Evolutionary conservation across 2,113 vertebrate genomes (phyloP).

Genomic region (Hippopotamus amphibius): DNA sequence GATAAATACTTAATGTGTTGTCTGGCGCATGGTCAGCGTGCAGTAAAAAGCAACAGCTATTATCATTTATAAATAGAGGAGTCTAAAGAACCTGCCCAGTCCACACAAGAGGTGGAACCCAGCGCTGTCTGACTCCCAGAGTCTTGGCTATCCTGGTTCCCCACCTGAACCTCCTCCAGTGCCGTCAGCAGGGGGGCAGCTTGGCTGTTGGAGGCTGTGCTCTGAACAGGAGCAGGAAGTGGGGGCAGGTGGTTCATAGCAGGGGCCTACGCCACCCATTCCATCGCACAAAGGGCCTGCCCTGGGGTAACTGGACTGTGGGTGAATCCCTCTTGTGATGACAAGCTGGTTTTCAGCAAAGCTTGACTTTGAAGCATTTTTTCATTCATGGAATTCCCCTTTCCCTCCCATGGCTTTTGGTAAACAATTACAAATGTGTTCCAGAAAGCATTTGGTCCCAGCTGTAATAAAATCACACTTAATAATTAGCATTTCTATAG

Average conservation of each 20-base stretch:
- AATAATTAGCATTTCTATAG: constrained; percentile 57
- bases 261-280: neutral
- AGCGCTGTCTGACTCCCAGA: neutral
- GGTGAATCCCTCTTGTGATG: neutral
- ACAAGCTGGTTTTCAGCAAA: neutral
- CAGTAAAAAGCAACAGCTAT: constrained; percentile 3
- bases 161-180: neutral
- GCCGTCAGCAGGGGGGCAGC: neutral
- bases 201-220: neutral
- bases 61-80: constrained; percentile 13
- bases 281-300: neutral
- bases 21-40: neutral
- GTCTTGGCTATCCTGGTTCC: neutral
- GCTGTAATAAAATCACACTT: constrained; percentile 47
- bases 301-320: fast-evolving
- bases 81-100: neutral
- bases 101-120: neutral
- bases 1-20: neutral
- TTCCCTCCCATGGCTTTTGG: neutral
- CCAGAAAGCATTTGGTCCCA: constrained; percentile 52
- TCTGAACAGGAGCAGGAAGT: neutral
- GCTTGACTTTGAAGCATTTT: neutral
- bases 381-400: constrained; percentile 42
- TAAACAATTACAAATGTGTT: constrained; percentile 60
- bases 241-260: neutral